A percentile compares a stretch with the other conserved stretches of the same genome.
Conservation (phyloP, 2,113 vertebrate genomes). For the Phalacrocorax aristotelis region DNA sequence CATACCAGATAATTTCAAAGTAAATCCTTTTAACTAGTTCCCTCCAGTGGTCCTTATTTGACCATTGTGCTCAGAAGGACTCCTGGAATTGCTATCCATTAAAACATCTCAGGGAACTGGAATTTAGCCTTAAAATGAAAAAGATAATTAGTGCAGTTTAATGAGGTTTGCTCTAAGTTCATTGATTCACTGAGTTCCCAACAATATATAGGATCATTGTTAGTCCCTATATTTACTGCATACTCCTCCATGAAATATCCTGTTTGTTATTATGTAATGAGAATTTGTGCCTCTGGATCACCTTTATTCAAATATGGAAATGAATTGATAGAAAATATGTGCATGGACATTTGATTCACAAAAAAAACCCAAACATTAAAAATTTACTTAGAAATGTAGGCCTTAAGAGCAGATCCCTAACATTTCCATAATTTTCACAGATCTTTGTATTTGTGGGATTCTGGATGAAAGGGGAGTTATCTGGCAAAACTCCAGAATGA, state of each 20-base stretch:
- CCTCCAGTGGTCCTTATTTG: conserved; percentile 42
- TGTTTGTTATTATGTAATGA: neutral
- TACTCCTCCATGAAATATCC: neutral
- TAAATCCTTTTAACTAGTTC: conserved; percentile 67
- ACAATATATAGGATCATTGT: neutral
- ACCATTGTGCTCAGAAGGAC: neutral
- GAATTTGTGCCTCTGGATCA: neutral
- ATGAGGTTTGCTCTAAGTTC: neutral
- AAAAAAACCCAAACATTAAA: neutral
- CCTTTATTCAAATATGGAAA: neutral
- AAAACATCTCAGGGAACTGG: neutral
- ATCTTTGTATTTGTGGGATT: neutral
- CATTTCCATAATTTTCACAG: neutral
- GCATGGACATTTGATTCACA: neutral
- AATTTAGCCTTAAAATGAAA: conserved; percentile 12
- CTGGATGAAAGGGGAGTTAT: neutral
- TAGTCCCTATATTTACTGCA: neutral
- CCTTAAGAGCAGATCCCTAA: neutral
- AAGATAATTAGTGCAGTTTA: neutral
- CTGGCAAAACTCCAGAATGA: neutral
- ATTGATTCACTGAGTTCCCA: neutral
- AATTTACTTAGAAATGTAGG: neutral
- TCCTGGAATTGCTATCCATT: neutral
- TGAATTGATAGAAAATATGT: neutral
- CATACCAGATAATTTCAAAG: conserved; percentile 59